Evolutionary conservation across 2,113 vertebrate species (phyloP).

Genomic region (Myxocyprinus asiaticus): DNA sequence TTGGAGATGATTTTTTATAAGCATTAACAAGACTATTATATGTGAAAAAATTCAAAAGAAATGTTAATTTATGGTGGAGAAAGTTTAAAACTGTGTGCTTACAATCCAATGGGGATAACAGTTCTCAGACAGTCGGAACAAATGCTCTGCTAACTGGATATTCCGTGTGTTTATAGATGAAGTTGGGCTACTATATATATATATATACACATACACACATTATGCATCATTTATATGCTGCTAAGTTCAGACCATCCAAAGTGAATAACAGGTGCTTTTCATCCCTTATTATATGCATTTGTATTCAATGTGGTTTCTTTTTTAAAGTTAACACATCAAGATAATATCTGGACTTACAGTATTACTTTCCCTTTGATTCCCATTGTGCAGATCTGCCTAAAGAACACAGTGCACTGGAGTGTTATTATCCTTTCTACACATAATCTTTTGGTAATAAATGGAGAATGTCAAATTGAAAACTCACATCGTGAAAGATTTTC

Average conservation of each 20-base stretch:
- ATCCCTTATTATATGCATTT: constrained; percentile 79
- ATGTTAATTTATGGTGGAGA: constrained; percentile 39
- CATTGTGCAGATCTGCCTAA: constrained; percentile 76
- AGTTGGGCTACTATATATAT: constrained; percentile 26
- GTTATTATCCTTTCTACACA: constrained; percentile 79
- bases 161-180: constrained; percentile 33
- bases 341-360: constrained; percentile 77
- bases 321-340: constrained; percentile 52
- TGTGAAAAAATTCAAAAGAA: constrained; percentile 26
- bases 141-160: constrained; percentile 65
- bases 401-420: constrained; percentile 72
- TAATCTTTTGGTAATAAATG: constrained; percentile 81
- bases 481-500: background rate
- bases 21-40: constrained; percentile 39
- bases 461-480: constrained; percentile 49
- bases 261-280: constrained; percentile 68
- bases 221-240: constrained; percentile 50
- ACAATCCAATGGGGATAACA: constrained; percentile 25
- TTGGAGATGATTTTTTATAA: constrained; percentile 34
- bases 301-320: constrained; percentile 78
- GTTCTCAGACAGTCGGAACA: constrained; percentile 71
- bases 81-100: constrained; percentile 33
- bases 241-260: constrained; percentile 47
- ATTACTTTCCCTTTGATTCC: constrained; percentile 75
- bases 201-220: constrained; percentile 6